Base-by-base conservation (phyloP, 2,888 invertebrate species). In the Dyspetes luteomarginatus region DNA sequence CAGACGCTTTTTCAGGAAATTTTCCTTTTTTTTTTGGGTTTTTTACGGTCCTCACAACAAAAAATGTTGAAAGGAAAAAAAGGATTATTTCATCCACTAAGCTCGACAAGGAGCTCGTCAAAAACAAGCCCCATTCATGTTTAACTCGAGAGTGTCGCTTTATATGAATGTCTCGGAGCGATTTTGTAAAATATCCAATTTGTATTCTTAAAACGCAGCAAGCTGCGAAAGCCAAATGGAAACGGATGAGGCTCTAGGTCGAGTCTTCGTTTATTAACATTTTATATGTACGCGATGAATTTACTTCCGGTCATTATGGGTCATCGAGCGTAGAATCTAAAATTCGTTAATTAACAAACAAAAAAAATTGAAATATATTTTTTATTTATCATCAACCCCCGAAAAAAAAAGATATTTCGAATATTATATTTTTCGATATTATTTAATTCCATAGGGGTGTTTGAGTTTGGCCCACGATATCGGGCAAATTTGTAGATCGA, bases 201-300 rank as follows among this genome's bases (percentile, higher is more conserved):
- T 60, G 52, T 78, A 78, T 78, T 78, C 78, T 24, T 15, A 4
- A 4, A 12, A 58, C 30, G 36, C 43, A 48, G 71, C 36, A n/a
- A 15, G 48, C 15, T 48, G 15, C 5, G 56, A 67, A 52, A 17
- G 3, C 9, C n/a, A 24, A 28, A 60, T 19, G 19, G 15, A 26
- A 73, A 67, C 43, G 62, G 67, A 65, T 67, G 62, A 50, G 71
- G 28, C 58, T 45, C n/a, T 15, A 12, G 28, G 28, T 4, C 36
- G n/a, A 22, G 65, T 5, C 24, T 41, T 62, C 15, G 48, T 4
- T 5, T 5, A 12, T 60, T 36, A 60, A 17, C 15, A 4, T 36
- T 17, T 2, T 36, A 50, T 41, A 3, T 43, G 7, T 5, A 26
- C 43, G 24, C 4, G 5, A 50, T 50, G 0, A 19, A 22, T 52